Percentiles rank a stretch among this genome's conserved stretches.
These are phyloP conservation scores for Cherax destructor DNA, from an alignment of 1,140 invertebrate genomes.

Conservation along the genomic window DNA sequence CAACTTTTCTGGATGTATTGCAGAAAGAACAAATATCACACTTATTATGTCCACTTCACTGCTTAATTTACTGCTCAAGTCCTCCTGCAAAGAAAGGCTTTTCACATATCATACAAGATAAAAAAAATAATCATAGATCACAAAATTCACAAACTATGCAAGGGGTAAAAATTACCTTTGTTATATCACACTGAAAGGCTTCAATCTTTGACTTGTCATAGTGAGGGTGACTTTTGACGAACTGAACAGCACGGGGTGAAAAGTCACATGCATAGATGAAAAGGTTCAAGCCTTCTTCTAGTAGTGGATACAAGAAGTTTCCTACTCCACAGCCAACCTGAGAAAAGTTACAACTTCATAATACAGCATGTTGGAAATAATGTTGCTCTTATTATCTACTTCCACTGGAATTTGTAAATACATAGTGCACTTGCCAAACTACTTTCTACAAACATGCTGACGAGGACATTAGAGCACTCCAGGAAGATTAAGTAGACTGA, in stretches of 20 bases:
- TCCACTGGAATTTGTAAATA: too few species aligned
- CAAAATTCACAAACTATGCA: conserved; percentile 3
- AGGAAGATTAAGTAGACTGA: too few species aligned
- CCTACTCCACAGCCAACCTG: conserved; percentile 98
- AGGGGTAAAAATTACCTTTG: conserved; percentile 74
- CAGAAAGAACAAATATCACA: conserved; percentile 87
- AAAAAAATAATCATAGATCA: not conserved
- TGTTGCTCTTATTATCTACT: too few species aligned
- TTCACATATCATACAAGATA: not conserved
- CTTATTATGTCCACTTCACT: conserved; percentile 82
- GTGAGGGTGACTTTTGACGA: conserved; percentile 84
- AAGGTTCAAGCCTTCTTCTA: conserved; percentile 85
- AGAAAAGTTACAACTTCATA: conserved; percentile 74
- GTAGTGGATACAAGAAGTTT: conserved; percentile 95
- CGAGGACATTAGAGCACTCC: too few species aligned
- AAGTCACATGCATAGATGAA: conserved; percentile 96
- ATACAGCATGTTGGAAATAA: too few species aligned
- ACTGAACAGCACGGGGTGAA: conserved; percentile 91
- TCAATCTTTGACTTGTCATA: conserved; percentile 82
- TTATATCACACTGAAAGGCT: conserved; percentile 83
- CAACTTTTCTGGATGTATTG: conserved; percentile 88
- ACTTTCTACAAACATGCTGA: too few species aligned
- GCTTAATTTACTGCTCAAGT: conserved; percentile 72
- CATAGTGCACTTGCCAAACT: too few species aligned
- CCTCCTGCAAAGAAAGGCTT: conserved; percentile 69